Conservation (phyloP, 1,140 invertebrate species). For the Psilanteris sp. region DNA sequence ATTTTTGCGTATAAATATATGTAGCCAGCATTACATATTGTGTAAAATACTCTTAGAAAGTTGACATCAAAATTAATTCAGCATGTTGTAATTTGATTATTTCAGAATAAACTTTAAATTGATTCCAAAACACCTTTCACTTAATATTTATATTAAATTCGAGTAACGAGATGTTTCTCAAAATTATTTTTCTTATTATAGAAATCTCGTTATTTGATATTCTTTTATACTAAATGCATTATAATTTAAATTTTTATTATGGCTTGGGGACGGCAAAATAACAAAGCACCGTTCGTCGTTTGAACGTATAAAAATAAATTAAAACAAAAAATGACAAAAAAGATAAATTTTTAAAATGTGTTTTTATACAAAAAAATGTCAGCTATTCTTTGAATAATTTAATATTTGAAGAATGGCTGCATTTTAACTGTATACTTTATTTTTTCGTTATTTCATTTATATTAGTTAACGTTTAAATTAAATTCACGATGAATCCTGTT, state of each 20-base stretch:
- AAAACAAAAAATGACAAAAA: conserved; percentile 45
- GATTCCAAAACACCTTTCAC: too few relatives aligned
- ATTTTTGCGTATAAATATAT: conserved; percentile 27
- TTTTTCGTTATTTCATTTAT: conserved; percentile 34
- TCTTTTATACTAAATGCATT: conserved; percentile 9
- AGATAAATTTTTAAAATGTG: conserved; percentile 25
- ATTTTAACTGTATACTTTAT: conserved; percentile 6
- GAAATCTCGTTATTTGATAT: conserved; percentile 2
- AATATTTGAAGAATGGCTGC: conserved; percentile 6
- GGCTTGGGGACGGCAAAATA: conserved; percentile 76
- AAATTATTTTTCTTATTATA: too few relatives aligned
- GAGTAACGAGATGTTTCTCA: too few relatives aligned
- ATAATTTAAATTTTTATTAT: conserved; percentile 23
- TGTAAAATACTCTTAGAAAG: conserved; percentile 41
- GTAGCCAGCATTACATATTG: conserved; percentile 55
- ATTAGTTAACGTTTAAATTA: too few relatives aligned
- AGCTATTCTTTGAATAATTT: conserved; percentile 12
- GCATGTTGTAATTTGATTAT: too few relatives aligned
- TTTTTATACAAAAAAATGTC: conserved; percentile 13
- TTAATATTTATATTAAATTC: too few relatives aligned
- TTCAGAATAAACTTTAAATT: too few relatives aligned
- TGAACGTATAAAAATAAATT: conserved; percentile 61
- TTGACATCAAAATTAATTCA: too few relatives aligned
- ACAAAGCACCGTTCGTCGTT: conserved; percentile 79
- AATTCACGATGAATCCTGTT: conserved; percentile 73